Percentiles rank a stretch among this genome's conserved stretches.
These are phyloP conservation scores for Diuraphis noxia DNA, from an alignment of 1,140 invertebrate genomes.

Conservation along the genomic window DNA sequence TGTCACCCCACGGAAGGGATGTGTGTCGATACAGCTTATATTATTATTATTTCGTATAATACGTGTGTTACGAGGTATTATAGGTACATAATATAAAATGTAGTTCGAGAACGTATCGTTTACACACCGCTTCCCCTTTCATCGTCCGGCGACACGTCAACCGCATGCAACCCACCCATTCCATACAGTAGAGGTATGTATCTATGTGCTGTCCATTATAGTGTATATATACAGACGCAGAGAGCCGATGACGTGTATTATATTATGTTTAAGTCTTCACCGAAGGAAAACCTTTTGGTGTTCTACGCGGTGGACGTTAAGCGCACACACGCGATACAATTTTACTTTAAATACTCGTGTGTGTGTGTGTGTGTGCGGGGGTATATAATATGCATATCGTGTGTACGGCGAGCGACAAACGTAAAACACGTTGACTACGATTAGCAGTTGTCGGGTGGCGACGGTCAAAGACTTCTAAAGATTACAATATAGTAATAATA, in stretches of 20 bases:
- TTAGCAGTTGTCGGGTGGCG: background rate
- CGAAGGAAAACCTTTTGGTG: background rate
- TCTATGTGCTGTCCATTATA: background rate
- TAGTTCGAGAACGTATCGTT: background rate
- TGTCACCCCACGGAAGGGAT: no score
- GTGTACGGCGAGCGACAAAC: background rate
- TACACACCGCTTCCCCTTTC: background rate
- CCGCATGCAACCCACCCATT: no score
- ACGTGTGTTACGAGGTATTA: background rate
- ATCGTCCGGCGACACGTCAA: background rate
- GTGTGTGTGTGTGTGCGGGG: background rate
- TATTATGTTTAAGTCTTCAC: background rate
- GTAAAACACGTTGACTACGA: background rate
- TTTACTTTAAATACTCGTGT: background rate
- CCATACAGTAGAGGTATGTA: no score
- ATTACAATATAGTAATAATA: no score
- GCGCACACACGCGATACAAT: background rate
- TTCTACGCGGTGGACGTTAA: background rate
- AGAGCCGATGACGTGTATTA: background rate
- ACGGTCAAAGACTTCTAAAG: background rate
- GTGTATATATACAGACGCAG: background rate
- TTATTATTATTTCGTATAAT: no score
- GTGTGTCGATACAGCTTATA: no score
- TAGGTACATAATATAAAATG: background rate
- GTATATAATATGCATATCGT: no score